Base-by-base conservation (phyloP, 2,113 vertebrate genomes). In the Tamias sibiricus region DNA sequence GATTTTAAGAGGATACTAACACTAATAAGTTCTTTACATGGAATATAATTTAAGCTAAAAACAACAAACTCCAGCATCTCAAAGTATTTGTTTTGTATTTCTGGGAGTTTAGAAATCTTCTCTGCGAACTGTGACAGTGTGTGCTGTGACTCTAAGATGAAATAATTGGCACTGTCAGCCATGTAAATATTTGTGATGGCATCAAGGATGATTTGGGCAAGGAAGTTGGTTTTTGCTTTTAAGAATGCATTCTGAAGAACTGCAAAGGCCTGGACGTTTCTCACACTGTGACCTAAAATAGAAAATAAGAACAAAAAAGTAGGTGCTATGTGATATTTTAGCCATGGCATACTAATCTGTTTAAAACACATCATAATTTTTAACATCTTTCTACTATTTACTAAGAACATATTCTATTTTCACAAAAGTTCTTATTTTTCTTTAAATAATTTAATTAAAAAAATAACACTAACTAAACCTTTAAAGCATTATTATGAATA, bases 11-110 rank as follows among this genome's bases (percentile, higher is more conserved):
- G 99, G 97, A 99, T 99, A 98, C 99, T 99, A 92, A 99, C 99
- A 26, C 99, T 99, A 98, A 99, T 99, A 91, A 99, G 99, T 98
- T 99, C 99, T 98, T 99, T 99, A 98, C 99, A 99, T 24, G 99
- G 99, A 52, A 99, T 99, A 94, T 99, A 99, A 98, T 99, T 99
- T 87, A 99, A 99, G 96, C 99, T 99, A 98, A 99, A 99, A 92
- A 99, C 99, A 0, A 99, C 99, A 66, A 99, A 99, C 97, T 99
- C 99, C 97, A 99, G 98, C 98, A 99, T 99, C 98, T 99, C 99
- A 44, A 99, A 99, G 98, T 99, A 99, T 97, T 99, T 99, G 97
- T 98, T 97, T 98, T 99, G 99, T 35, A 99, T 99, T 97, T 99
- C 99, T 2, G 99, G 99, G 77, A 99, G 99, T 95, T 98, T 99